Base-by-base conservation (phyloP, 92 coral and sea anemone species). In the Pocillopora meandrina region DNA sequence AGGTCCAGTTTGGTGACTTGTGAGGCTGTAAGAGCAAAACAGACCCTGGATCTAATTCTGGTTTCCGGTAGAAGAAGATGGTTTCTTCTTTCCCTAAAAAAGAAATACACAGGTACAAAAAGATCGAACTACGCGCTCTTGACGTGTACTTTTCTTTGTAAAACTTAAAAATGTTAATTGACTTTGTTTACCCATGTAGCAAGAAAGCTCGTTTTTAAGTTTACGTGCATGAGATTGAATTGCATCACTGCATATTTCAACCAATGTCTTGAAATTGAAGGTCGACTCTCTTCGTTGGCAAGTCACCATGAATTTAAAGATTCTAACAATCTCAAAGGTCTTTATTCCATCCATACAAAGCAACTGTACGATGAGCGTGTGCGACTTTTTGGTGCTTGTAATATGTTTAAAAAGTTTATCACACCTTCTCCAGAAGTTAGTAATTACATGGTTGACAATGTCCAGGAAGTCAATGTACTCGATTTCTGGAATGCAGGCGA, bases 31-130 rank as follows among this genome's bases (percentile, higher is more conserved):
- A 82, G 31, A 55, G 91, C 93, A 20, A 90, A 78, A 58, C 83
- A 89, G 61, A 78, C 87, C 26, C 81, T 87, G 34, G 91, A 90
- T 14, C 55, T 87, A 76, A 60, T 90, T 12, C 79, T 85, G n/a
- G 82, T 87, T 77, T 74, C 81, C 57, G 91, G 93, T 36, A 74
- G 93, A 49, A 77, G 93, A 56, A 82, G 93, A 20, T 90, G 93
- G 93, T 90, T 90, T 65, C 91, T 90, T 36, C 82, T 90, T 55
- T 71, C 78, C 70, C 79, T 90, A 21, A 90, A 88, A 60, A 87
- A 87, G 86, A 82, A 87, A 68, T 90, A 90, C 63, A 47, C 93
- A 90, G 92, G 92, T 89, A 72, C 42, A 72, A 2, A n/a, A 67
- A 67, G 18, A 67, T 36, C 2, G 12, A 21, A 36, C 13, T 21